Conservation (phyloP, 2,888 invertebrate genomes). For the Dryobotodes eremita region DNA sequence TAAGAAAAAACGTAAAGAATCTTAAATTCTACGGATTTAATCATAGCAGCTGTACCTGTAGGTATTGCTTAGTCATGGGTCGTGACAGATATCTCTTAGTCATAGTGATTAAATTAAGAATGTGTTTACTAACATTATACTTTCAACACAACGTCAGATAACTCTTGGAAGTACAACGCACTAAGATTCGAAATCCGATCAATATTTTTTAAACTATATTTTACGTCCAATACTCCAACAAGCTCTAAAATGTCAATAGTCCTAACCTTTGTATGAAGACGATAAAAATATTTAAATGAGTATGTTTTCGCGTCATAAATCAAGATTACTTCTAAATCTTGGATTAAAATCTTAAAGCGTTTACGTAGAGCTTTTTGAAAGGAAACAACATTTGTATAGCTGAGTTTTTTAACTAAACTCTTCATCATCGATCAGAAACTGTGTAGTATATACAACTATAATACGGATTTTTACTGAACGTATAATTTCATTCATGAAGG, state of each 20-base stretch:
- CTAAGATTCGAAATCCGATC: conserved; percentile 33
- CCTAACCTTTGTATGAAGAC: conserved; percentile 22
- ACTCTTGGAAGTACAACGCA: conserved; percentile 31
- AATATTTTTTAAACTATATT: conserved; percentile 38
- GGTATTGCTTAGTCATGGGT: not conserved
- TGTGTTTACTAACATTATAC: conserved; percentile 29
- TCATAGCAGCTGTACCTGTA: not conserved
- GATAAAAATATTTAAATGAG: conserved; percentile 48
- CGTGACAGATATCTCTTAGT: not conserved
- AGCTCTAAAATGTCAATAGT: conserved; percentile 30
- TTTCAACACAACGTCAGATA: not conserved
- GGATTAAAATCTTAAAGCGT: conserved; percentile 45
- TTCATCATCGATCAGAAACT: conserved; percentile 24
- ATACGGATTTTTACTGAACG: conserved; percentile 13
- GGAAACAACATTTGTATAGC: conserved; percentile 28
- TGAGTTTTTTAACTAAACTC: conserved; percentile 9
- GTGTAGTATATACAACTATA: conserved; percentile 33
- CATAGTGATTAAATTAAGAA: not conserved
- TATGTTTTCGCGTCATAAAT: conserved; percentile 43
- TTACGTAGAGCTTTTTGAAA: conserved; percentile 9
- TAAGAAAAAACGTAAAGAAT: not conserved
- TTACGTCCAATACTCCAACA: not conserved
- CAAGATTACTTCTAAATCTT: conserved; percentile 42
- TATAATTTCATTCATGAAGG: conserved; percentile 51
- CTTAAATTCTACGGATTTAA: not conserved